Conservation (phyloP, 2,888 invertebrate species). For the Nephrotoma flavescens region DNA sequence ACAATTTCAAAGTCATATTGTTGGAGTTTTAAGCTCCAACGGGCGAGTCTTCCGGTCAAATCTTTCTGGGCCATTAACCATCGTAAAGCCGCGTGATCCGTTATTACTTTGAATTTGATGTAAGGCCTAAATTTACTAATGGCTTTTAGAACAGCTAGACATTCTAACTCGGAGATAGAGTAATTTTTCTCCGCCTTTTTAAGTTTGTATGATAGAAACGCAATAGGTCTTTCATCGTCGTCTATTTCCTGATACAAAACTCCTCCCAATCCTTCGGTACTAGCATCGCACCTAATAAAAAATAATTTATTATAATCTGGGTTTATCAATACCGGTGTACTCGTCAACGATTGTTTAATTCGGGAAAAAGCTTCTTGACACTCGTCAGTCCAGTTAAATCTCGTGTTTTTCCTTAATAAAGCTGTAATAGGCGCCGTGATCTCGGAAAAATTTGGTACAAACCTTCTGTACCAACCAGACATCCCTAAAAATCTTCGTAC, state of each 20-base stretch:
- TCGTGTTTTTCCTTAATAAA: not conserved
- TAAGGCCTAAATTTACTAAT: not conserved
- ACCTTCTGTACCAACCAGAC: not conserved
- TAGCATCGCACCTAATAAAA: not conserved
- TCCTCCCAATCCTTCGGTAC: not conserved
- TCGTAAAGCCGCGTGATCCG: not conserved
- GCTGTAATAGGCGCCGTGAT: not conserved
- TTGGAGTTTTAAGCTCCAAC: no score
- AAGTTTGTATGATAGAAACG: not conserved
- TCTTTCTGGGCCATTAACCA: no score
- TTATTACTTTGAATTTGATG: not conserved
- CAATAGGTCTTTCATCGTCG: not conserved
- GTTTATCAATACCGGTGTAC: not conserved
- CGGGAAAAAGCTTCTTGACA: not conserved
- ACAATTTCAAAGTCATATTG: no score
- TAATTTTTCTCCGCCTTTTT: not conserved
- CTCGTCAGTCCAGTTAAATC: not conserved
- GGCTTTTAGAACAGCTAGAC: not conserved
- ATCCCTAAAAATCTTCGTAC: not conserved
- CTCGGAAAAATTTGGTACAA: not conserved
- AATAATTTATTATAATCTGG: not conserved
- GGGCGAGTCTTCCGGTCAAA: no score
- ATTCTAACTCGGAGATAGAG: not conserved
- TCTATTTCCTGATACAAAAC: not conserved
- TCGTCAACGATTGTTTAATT: not conserved